Conservation (phyloP, 30 jellyfish, hydroid and myxozoan species). For the Chrysaora quinquecirrha region DNA sequence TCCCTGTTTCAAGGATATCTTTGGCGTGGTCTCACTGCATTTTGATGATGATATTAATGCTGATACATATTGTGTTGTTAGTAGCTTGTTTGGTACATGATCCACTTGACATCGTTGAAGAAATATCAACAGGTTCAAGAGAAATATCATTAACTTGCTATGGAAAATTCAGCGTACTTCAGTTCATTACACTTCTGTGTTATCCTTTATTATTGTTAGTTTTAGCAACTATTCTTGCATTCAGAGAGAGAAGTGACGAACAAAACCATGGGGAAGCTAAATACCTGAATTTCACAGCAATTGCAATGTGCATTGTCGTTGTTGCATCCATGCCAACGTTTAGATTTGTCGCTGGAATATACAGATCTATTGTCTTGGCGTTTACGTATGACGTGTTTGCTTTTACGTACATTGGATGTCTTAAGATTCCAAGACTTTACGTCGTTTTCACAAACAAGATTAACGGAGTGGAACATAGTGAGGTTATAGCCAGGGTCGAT, state of each 20-base stretch:
- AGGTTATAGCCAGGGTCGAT: no score
- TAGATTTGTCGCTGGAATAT: conserved; percentile 63
- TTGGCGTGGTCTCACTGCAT: conserved; percentile 27
- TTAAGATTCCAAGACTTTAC: conserved; percentile 68
- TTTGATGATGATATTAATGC: conserved; percentile 32
- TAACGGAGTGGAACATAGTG: conserved; percentile 25
- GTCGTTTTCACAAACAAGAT: conserved; percentile 12
- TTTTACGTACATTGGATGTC: conserved; percentile 68
- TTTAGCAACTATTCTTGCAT: conserved; percentile 60
- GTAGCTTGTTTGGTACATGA: conserved; percentile 29
- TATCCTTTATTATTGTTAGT: conserved; percentile 61
- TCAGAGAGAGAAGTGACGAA: conserved; percentile 52
- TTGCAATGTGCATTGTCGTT: conserved; percentile 74
- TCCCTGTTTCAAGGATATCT: conserved; percentile 2
- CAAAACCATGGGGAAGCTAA: conserved; percentile 33
- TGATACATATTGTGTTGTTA: conserved; percentile 34
- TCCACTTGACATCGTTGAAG: conserved; percentile 16
- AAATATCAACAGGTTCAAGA: neutral
- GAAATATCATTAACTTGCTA: conserved; percentile 46
- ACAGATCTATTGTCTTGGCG: conserved; percentile 70
- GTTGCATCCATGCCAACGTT: conserved; percentile 72
- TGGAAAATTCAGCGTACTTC: conserved; percentile 31
- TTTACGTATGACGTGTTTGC: conserved; percentile 76
- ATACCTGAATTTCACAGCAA: conserved; percentile 60
- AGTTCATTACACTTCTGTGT: conserved; percentile 15